Evolutionary conservation across 2,888 invertebrate species (phyloP).

Genomic region (Coleophora deauratella): DNA sequence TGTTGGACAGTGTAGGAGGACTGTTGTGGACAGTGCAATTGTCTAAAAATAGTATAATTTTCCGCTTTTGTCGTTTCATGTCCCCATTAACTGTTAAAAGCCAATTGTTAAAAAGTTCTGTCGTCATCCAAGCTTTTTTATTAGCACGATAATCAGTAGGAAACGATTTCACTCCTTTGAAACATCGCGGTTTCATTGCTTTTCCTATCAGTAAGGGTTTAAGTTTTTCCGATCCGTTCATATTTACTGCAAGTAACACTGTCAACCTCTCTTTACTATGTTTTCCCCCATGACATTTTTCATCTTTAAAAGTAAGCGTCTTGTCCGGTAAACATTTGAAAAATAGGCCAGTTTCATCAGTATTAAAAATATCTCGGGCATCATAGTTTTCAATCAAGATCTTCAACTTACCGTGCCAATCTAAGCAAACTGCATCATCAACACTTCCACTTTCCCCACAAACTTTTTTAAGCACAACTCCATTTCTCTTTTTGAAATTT

Average conservation of each 20-base stretch:
- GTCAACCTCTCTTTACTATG: slow-evolving; percentile 12
- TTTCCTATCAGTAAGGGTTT: slow-evolving; percentile 13
- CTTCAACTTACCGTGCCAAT: slow-evolving; percentile 10
- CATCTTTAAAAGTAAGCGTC: slow-evolving; percentile 13
- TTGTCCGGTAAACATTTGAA: slow-evolving; percentile 10
- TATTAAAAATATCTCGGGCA: slow-evolving; percentile 7
- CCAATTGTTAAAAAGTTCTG: slow-evolving; percentile 7
- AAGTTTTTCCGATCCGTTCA: slow-evolving; percentile 6
- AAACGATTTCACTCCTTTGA: slow-evolving; percentile 9
- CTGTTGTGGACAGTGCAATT: slow-evolving; percentile 11
- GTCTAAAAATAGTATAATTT: slow-evolving; percentile 12
- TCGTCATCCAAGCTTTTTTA: slow-evolving; percentile 12
- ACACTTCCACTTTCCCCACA: slow-evolving; percentile 15
- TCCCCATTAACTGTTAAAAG: slow-evolving; percentile 9
- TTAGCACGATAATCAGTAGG: slow-evolving; percentile 7
- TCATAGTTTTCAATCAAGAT: slow-evolving; percentile 9
- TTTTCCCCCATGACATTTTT: slow-evolving; percentile 10
- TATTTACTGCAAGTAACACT: slow-evolving; percentile 8
- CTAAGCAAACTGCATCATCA: slow-evolving; percentile 6
- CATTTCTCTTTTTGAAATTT: slow-evolving; percentile 12
- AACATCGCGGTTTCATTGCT: slow-evolving; percentile 12
- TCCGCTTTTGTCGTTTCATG: slow-evolving; percentile 6
- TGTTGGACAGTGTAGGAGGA: not conserved
- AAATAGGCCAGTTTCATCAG: slow-evolving; percentile 7
- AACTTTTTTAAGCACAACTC: slow-evolving; percentile 15